Evolutionary conservation across 2,113 vertebrate genomes (phyloP), one percentile per base, ranked within the genome.

Genomic region (Limanda limanda): DNA sequence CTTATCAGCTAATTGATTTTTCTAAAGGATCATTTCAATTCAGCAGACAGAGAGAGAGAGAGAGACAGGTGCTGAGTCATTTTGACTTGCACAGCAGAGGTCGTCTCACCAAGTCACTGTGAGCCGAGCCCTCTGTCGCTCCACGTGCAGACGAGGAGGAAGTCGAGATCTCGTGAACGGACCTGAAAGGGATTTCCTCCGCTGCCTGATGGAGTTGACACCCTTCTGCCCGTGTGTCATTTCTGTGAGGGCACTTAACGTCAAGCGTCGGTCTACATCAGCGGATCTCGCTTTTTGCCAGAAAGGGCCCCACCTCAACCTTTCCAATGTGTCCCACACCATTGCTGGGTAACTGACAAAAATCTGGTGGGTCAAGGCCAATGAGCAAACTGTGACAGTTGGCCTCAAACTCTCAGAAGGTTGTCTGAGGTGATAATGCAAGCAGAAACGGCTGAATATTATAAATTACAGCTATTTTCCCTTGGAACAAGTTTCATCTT

Each of bases 201-300:
- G 5, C 72, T 9, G 84, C 66, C 81, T 87, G 82, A 90, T 87
- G 86, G 84, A 86, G 80, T 74, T 91, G 92, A 91, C 86, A 89
- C 60, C 72, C 84, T 63, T 77, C 78, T 70, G 79, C 86, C 83
- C 77, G 83, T 24, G 74, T 84, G 81, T 82, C 82, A 84, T 85
- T 83, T 89, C 84, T 72, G 76, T 64, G 54, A 82, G 80, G 78
- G 14, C 83, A 83, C 86, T 90, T 89, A 74, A 83, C 47, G 48
- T 79, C 88, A 86, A 68, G 74, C 66, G 88, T 92, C 91, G 90
- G 54, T 88, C 86, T 82, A 61, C 78, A 93, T 93, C 88, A 90
- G 79, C 27, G 35, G 48, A 71, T 70, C n/a, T 51, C 0, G 21
- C 66, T 77, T 74, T 31, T 79, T 21, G 23, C 79, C 62, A 64